Conservation (phyloP, 1,140 invertebrate genomes). For the Andrena cerasifolii region DNA sequence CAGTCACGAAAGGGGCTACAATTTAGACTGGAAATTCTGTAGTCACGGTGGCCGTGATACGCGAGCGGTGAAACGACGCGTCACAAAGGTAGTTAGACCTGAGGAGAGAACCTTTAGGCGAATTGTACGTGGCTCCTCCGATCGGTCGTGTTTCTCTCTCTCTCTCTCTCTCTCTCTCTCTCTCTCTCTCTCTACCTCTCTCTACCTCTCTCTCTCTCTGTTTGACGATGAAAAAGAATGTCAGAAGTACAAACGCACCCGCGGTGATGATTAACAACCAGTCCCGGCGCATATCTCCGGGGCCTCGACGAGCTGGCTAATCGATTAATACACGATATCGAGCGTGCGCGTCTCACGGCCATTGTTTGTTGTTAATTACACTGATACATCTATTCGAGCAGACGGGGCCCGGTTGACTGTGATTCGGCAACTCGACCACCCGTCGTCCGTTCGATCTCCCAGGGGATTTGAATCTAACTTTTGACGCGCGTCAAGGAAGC, state of each 20-base stretch:
- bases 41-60: conserved; percentile 39
- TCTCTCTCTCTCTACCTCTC: too few species aligned
- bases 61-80: conserved; percentile 41
- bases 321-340: conserved; percentile 69
- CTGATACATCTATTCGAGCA: conserved; percentile 62
- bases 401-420: conserved; percentile 21
- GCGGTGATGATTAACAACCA: conserved; percentile 63
- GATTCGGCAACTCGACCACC: conserved; percentile 62
- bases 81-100: conserved; percentile 57
- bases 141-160: conserved; percentile 34
- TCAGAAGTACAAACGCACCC: conserved; percentile 66
- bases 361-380: conserved; percentile 73
- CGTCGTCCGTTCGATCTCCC: conserved; percentile 32
- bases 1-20: background rate
- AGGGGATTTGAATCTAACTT: conserved; percentile 55
- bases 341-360: conserved; percentile 54
- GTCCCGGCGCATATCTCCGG: conserved; percentile 51
- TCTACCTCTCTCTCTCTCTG: too few species aligned
- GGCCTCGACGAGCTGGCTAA: conserved; percentile 55
- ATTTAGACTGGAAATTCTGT: background rate
- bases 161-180: too few species aligned
- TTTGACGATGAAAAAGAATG: conserved; percentile 46
- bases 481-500: conserved; percentile 49
- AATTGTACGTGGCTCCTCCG: conserved; percentile 19
- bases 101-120: conserved; percentile 53